phyloP scores from a whole-genome alignment of 92 coral and sea anemone genomes.

The Virgularia gustaviana region DNA sequence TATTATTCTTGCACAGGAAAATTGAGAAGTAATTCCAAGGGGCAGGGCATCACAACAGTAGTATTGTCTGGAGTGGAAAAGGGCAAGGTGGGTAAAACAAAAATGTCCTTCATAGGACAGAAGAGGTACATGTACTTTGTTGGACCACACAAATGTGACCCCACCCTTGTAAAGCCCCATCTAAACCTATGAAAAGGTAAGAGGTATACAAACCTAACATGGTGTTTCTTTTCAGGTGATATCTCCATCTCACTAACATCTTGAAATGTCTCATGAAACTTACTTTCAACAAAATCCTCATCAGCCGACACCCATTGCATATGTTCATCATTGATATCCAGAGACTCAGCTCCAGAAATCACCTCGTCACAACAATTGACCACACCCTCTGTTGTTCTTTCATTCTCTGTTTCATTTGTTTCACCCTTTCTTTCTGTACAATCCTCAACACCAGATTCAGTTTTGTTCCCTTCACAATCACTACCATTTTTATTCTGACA shows the following conservation, averaged over 20 bases:
- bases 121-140: too few species aligned
- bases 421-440: neutral
- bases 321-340: conserved; percentile 23
- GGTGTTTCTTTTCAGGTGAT: neutral
- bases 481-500: neutral
- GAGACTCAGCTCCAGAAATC: conserved; percentile 40
- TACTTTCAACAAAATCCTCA: conserved; percentile 19
- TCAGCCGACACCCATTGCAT: conserved; percentile 28
- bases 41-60: too few species aligned
- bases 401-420: neutral
- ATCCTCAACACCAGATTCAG: neutral
- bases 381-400: neutral
- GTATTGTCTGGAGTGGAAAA: too few species aligned
- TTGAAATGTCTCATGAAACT: conserved; percentile 38
- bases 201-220: conserved; percentile 3
- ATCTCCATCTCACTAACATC: conserved; percentile 32
- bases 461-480: neutral
- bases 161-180: too few species aligned
- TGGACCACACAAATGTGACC: too few species aligned
- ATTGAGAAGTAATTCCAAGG: too few species aligned
- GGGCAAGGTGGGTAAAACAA: too few species aligned
- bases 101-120: too few species aligned
- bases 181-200: too few species aligned
- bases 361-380: neutral
- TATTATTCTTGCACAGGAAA: too few species aligned